Base-by-base conservation (phyloP, 2,888 invertebrate species). In the Heliconius ismenius region DNA sequence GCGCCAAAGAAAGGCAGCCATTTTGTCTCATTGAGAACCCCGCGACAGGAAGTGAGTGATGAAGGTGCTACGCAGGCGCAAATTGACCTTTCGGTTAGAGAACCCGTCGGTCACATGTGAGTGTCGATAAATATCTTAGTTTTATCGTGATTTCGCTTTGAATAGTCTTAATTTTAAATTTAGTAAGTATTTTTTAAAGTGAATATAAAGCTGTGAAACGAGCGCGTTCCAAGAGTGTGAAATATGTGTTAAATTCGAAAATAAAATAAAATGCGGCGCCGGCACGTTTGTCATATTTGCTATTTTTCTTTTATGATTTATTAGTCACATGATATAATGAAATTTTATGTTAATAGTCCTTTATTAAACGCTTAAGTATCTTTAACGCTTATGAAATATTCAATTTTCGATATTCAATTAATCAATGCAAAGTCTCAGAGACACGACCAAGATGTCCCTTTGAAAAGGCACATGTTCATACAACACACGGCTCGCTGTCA, bases 91-190 rank as follows among this genome's bases (percentile, higher is more conserved):
- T 96, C 96, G 96, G 96, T 96, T 96, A 96, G 96, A 96, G 96
- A 96, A 96, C 96, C 97, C 97, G 96, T 97, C 97, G 96, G 96
- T 96, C 97, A 97, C 97, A 97, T 97, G 97, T 97, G 97, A 97
- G 97, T 97, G 96, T 95, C 93, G 94, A 94, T 94, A 93, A 94
- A 94, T 94, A 94, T 93, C 90, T 89, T 90, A 90, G 87, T 94
- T 94, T 94, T 93, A 92, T 87, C 86, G 93, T 90, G 91, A 90
- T 90, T 90, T 88, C 89, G 84, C 88, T 89, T 87, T 87, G 87
- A 89, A 90, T 90, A 89, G 87, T 90, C 87, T 83, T 88, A 86
- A 86, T 88, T 88, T 89, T 86, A 87, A 87, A 89, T 93, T 93
- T 93, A 84, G 94, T 94, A 92, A 95, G 94, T 94, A 94, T 92